Conservation (phyloP, 2,888 invertebrate genomes). For the Cephus pygmeus region DNA sequence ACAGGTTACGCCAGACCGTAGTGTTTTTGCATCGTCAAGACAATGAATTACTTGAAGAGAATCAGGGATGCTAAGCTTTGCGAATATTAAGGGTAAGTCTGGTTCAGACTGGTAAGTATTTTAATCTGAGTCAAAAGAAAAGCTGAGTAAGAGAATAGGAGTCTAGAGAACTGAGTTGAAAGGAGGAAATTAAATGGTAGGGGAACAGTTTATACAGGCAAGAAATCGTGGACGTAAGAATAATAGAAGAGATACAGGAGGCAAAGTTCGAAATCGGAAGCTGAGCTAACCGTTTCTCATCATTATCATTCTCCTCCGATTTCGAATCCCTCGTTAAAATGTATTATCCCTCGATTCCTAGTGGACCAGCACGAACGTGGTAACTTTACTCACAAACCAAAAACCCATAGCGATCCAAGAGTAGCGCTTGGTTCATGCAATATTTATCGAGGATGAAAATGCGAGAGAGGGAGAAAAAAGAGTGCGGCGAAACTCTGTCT, state of each 20-base stretch:
- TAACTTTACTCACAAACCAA: neutral
- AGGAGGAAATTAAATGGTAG: neutral
- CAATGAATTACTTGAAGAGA: neutral
- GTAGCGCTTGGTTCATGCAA: slow-evolving; percentile 5
- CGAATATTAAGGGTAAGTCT: slow-evolving; percentile 25
- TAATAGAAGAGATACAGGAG: neutral
- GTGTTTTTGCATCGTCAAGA: neutral
- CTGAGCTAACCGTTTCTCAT: neutral
- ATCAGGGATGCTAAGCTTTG: slow-evolving; percentile 16
- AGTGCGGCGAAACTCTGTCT: neutral
- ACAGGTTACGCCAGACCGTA: neutral
- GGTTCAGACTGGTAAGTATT: slow-evolving; percentile 19
- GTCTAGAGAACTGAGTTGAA: neutral
- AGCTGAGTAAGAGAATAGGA: neutral
- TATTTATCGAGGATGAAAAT: neutral
- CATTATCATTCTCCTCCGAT: neutral
- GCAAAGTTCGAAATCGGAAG: neutral
- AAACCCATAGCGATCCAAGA: slow-evolving; percentile 10
- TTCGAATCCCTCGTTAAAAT: neutral
- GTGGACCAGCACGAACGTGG: neutral
- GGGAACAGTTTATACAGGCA: neutral
- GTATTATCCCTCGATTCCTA: neutral
- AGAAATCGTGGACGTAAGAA: neutral
- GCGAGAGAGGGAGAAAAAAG: neutral
- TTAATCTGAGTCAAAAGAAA: neutral